These are phyloP conservation scores for Agrypnia vestita DNA, from an alignment of 1,140 invertebrate species.

Conservation along the genomic window DNA sequence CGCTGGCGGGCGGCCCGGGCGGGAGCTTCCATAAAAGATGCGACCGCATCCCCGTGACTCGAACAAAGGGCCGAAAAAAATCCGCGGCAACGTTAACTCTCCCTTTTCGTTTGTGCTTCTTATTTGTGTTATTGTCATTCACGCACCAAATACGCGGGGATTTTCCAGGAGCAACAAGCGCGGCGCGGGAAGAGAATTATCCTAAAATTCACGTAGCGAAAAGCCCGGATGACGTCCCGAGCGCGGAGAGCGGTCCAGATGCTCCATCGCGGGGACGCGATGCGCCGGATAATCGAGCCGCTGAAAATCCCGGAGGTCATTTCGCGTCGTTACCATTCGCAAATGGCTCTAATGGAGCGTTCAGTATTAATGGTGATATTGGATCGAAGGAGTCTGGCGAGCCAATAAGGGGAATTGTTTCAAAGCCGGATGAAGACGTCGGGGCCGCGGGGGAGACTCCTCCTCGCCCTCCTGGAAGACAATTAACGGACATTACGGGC, in stretches of 20 bases:
- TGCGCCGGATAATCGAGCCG: constrained; percentile 2
- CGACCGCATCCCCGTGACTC: constrained; percentile 50
- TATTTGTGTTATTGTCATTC: constrained; percentile 53
- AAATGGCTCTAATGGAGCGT: constrained; percentile 42
- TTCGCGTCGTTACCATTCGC: constrained; percentile 27
- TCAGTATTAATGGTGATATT: constrained; percentile 45
- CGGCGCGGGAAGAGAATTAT: constrained; percentile 29
- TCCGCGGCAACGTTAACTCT: constrained; percentile 26
- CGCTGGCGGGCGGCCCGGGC: constrained; percentile 9
- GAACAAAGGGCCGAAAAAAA: constrained; percentile 41
- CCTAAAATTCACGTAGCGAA: not conserved
- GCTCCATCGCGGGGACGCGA: not conserved
- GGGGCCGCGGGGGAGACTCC: not conserved
- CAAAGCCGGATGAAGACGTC: constrained; percentile 31
- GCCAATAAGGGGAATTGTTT: constrained; percentile 47
- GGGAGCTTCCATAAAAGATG: constrained; percentile 50
- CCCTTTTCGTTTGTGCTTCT: constrained; percentile 17
- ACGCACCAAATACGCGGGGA: constrained; percentile 48
- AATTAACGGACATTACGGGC: constrained; percentile 57
- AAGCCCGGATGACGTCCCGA: not conserved
- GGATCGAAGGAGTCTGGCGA: constrained; percentile 39
- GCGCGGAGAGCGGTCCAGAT: not conserved
- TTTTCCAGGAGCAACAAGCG: constrained; percentile 20
- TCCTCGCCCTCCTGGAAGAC: constrained; percentile 48
- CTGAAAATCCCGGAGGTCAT: constrained; percentile 15